A percentile compares a stretch with the other conserved stretches of the same genome.
Conservation (phyloP, 2,888 invertebrate species). For the Drosophila borealis region DNA sequence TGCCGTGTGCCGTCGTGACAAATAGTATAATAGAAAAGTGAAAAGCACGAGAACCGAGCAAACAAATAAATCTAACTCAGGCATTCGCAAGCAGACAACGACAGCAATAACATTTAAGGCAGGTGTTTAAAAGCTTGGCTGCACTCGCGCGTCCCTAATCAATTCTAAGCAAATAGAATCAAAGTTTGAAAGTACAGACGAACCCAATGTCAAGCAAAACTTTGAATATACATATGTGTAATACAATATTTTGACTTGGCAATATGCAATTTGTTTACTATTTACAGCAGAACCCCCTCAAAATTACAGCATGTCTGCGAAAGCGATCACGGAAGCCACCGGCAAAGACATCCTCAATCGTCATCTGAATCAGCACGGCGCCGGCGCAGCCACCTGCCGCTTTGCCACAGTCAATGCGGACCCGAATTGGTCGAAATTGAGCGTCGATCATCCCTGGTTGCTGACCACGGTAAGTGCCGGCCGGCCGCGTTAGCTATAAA, state of each 20-base stretch:
- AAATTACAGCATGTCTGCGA: slow-evolving; percentile 93
- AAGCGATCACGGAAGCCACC: slow-evolving; percentile 97
- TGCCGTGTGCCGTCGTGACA: slow-evolving; percentile 19
- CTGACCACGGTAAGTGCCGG: slow-evolving; percentile 87
- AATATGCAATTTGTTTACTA: neutral
- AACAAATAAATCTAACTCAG: slow-evolving; percentile 44
- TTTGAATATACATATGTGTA: neutral
- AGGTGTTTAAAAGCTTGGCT: slow-evolving; percentile 45
- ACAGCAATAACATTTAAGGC: slow-evolving; percentile 29
- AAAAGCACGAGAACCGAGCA: slow-evolving; percentile 30
- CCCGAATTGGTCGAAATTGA: slow-evolving; percentile 91
- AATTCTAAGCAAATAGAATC: slow-evolving; percentile 72
- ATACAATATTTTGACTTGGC: slow-evolving; percentile 1
- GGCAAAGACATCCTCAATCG: slow-evolving; percentile 97
- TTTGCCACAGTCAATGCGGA: slow-evolving; percentile 92
- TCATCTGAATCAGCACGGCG: slow-evolving; percentile 89
- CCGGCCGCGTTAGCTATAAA: slow-evolving; percentile 20
- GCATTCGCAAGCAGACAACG: slow-evolving; percentile 19
- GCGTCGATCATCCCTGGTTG: slow-evolving; percentile 94
- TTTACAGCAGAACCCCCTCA: slow-evolving; percentile 32
- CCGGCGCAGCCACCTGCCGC: slow-evolving; percentile 90
- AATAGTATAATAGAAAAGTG: slow-evolving; percentile 3
- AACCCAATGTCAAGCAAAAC: neutral
- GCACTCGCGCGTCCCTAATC: slow-evolving; percentile 62
- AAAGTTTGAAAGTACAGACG: slow-evolving; percentile 72